Percentiles rank a stretch among this genome's conserved stretches.
Conservation (phyloP, 2,797 vertebrate genomes). For the Sebastes diaconus region DNA sequence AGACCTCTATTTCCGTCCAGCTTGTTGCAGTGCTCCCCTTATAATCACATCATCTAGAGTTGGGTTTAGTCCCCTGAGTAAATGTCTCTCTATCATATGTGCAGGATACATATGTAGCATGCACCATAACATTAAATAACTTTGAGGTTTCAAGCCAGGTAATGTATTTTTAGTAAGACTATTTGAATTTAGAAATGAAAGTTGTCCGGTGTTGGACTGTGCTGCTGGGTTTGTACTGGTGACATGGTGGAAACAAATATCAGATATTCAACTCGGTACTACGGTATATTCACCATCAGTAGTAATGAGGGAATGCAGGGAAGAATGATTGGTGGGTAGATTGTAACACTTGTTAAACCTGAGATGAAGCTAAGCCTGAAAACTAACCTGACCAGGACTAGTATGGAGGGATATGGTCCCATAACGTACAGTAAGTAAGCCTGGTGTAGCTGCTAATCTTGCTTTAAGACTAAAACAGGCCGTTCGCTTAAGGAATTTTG, state of each 20-base stretch:
- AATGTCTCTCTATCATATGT: not conserved
- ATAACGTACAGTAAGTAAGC: not conserved
- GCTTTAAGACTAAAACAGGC: not conserved
- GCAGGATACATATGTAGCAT: not conserved
- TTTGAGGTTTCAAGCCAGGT: not conserved
- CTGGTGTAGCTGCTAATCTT: not conserved
- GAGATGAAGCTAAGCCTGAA: not conserved
- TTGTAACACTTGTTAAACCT: not conserved
- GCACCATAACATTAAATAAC: not conserved
- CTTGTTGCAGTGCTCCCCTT: not conserved
- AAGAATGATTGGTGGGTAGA: not conserved
- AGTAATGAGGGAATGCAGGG: not conserved
- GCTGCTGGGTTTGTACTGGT: not conserved
- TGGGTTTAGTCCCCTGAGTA: not conserved
- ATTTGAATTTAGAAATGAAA: not conserved
- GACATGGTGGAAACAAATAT: not conserved
- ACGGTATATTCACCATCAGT: not conserved
- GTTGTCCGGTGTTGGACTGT: not conserved
- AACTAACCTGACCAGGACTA: not conserved
- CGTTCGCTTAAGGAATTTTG: not conserved
- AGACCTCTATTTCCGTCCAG: not conserved
- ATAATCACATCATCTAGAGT: not conserved
- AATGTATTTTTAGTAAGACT: not conserved
- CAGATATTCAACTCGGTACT: not conserved
- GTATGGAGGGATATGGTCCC: not conserved